These are phyloP conservation scores for Harpagus bidentatus DNA, from an alignment of 2,113 vertebrate genomes.

Conservation along the genomic window DNA sequence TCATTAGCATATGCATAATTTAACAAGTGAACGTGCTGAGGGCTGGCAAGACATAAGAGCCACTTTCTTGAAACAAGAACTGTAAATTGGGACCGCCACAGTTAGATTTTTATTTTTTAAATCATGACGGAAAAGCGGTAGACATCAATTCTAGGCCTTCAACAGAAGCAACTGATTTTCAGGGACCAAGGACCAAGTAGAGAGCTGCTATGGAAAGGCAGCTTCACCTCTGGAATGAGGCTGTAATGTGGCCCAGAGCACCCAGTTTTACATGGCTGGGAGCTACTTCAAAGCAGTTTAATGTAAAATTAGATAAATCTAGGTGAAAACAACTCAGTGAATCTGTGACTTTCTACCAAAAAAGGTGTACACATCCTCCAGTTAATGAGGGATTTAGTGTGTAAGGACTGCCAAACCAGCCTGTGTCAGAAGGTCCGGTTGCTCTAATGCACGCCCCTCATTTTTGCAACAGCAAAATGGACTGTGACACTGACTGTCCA, in stretches of 20 bases:
- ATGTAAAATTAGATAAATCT: neutral
- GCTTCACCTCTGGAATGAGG: neutral
- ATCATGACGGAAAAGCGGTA: conserved; percentile 26
- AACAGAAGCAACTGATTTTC: neutral
- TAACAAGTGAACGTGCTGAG: conserved; percentile 74
- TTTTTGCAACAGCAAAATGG: neutral
- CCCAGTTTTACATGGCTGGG: neutral
- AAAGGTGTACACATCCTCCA: neutral
- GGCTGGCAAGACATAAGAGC: conserved; percentile 68
- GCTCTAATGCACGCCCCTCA: neutral
- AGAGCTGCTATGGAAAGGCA: neutral
- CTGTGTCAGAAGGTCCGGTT: no score
- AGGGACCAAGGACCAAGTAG: neutral
- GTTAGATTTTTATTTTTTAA: conserved; percentile 3
- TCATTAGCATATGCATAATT: conserved; percentile 86
- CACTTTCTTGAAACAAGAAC: conserved; percentile 57
- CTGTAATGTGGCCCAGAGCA: neutral
- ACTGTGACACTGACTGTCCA: neutral
- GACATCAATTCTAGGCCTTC: neutral
- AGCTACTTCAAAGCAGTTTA: neutral
- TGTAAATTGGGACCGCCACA: conserved; percentile 63
- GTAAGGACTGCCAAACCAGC: neutral
- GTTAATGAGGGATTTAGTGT: neutral
- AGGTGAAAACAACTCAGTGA: neutral
- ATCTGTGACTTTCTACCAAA: neutral